Evolutionary conservation across 2,888 invertebrate genomes (phyloP), one percentile per base, ranked within the genome.

Genomic region (Entomobrya proxima): DNA sequence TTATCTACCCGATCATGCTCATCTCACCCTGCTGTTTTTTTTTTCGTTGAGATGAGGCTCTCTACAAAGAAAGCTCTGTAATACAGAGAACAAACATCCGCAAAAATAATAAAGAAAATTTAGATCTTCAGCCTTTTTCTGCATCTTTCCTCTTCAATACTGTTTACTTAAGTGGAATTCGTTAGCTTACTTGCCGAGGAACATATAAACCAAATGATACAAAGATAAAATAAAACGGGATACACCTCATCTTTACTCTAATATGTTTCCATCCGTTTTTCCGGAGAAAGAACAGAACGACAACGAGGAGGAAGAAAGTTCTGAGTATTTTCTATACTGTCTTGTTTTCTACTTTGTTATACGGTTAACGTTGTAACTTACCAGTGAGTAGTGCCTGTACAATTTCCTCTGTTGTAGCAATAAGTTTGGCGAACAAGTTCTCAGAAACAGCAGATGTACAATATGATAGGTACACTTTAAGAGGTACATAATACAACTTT

Each of bases 1-100:
- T 37, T 55, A 69, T 69, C 52, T 76, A 76, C 76, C 83, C 40
- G 13, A 52, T 72, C 55, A 24, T 76, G 40, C 32, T 76, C 52
- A 44, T 75, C 58, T 50, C 35, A 58, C 61, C 47, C 18, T 52
- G 24, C 55, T 40, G 2, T 24, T 27, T 76, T 83, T 75, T 11
- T 27, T n/a, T 35, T n/a, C n/a, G n/a, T n/a, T n/a, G n/a, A n/a
- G n/a, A n/a, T n/a, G n/a, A n/a, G n/a, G n/a, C 47, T 50, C 32
- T 72, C 40, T 47, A 72, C 27, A 27, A 47, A 72, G 37, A 21
- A 67, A 76, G 76, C 35, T n/a, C n/a, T 64, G 32, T 58, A 72
- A 69, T 40, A 37, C 58, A 21, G 3, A 15, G 24, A 67, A 9
- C 55, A 81, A 81, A 61, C 58, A 81, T n/a, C 30, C n/a, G 44